phyloP scores from a whole-genome alignment of 2,888 invertebrate species.

The Tetropium fuscum region DNA sequence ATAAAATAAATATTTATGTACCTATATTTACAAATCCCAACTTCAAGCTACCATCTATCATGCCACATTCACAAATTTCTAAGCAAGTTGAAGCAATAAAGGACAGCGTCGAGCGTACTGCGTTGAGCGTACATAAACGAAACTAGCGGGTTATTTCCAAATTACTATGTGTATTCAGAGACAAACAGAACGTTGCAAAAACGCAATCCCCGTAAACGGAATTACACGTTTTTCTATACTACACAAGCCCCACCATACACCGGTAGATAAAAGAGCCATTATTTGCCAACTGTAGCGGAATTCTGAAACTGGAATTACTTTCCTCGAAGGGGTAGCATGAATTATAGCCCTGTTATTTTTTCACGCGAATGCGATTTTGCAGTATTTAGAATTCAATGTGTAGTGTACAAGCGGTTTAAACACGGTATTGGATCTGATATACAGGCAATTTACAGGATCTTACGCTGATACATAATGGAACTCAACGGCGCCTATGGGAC shows the following conservation, averaged over 20 bases:
- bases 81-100: too few relatives aligned
- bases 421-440: conserved; percentile 14
- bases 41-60: too few relatives aligned
- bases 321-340: conserved; percentile 30
- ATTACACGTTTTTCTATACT: conserved; percentile 22
- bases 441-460: conserved; percentile 11
- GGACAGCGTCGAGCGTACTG: too few relatives aligned
- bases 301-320: conserved; percentile 33
- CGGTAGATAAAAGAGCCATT: conserved; percentile 32
- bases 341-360: conserved; percentile 46
- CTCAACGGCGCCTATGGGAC: too few relatives aligned
- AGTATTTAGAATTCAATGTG: conserved; percentile 37
- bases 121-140: too few relatives aligned
- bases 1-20: too few relatives aligned
- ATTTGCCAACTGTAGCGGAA: conserved; percentile 37
- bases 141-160: too few relatives aligned
- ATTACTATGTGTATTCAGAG: too few relatives aligned
- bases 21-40: too few relatives aligned
- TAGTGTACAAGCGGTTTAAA: conserved; percentile 1
- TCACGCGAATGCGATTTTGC: conserved; percentile 34
- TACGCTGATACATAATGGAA: too few relatives aligned
- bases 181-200: too few relatives aligned
- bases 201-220: conserved; percentile 21
- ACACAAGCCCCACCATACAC: conserved; percentile 15
- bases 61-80: too few relatives aligned